These are phyloP conservation scores for Petrophora chlorosata DNA, from an alignment of 2,888 invertebrate genomes.

Conservation along the genomic window DNA sequence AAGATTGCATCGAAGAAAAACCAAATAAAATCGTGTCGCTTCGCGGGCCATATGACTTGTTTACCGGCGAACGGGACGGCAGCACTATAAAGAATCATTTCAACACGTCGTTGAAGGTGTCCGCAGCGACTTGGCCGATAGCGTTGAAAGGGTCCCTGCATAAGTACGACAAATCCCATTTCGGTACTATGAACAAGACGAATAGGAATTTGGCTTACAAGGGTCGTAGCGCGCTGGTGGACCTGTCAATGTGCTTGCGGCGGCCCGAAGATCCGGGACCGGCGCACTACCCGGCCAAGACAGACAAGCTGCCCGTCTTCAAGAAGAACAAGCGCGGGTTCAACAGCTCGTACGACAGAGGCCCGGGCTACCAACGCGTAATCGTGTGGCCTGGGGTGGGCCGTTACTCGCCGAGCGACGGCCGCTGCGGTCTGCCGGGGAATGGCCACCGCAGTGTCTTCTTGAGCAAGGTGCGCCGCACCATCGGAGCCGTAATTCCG, in stretches of 20 bases:
- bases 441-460: constrained; percentile 69
- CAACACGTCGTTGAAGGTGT: constrained; percentile 50
- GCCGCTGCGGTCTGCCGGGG: constrained; percentile 53
- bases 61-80: constrained; percentile 77
- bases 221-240: constrained; percentile 73
- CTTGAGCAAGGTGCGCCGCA: constrained; percentile 59
- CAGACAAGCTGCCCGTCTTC: constrained; percentile 44
- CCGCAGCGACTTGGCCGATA: constrained; percentile 68
- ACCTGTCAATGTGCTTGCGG: constrained; percentile 74
- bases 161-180: constrained; percentile 57
- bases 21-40: constrained; percentile 64
- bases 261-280: constrained; percentile 81
- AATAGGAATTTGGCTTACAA: constrained; percentile 60
- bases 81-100: constrained; percentile 82
- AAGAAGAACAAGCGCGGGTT: constrained; percentile 56
- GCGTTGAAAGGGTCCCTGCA: constrained; percentile 60
- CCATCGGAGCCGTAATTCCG: constrained; percentile 62
- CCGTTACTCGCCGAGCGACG: constrained; percentile 50
- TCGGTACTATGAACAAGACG: constrained; percentile 71
- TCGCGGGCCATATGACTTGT: constrained; percentile 72
- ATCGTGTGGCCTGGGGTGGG: constrained; percentile 75
- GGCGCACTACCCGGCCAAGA: constrained; percentile 60
- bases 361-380: constrained; percentile 60
- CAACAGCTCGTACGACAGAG: constrained; percentile 67
- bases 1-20: constrained; percentile 62